Percentiles rank a stretch among this genome's conserved stretches.
phyloP scores from a whole-genome alignment of 2,888 invertebrate species.

The Mythimna albipuncta region DNA sequence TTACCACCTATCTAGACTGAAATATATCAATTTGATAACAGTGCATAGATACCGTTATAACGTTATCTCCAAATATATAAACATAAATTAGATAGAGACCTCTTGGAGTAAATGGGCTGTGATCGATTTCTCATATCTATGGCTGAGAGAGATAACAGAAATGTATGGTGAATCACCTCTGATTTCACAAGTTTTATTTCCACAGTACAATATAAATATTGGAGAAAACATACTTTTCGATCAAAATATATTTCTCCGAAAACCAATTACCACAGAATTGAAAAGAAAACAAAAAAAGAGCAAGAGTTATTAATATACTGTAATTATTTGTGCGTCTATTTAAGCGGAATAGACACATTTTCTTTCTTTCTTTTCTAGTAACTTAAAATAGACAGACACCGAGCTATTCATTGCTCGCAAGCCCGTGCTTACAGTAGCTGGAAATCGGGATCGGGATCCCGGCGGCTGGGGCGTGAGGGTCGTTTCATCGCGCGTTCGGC shows the following conservation, averaged over 20 bases:
- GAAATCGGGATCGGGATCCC: no score
- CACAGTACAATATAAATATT: not conserved
- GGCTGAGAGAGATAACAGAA: not conserved
- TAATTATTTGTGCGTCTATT: no score
- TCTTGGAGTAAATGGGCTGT: constrained; percentile 27
- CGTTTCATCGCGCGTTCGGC: no score
- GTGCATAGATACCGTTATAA: not conserved
- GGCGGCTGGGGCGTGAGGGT: no score
- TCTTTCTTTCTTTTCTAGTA: no score
- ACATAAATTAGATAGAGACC: constrained; percentile 28
- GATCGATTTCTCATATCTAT: constrained; percentile 22
- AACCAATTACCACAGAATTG: no score
- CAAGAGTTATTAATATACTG: no score
- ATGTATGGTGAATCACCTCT: not conserved
- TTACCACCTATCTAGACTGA: constrained; percentile 7
- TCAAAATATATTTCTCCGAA: not conserved
- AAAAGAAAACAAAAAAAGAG: no score
- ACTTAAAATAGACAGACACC: no score
- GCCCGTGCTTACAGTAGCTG: no score
- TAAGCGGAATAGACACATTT: no score
- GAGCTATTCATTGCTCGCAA: no score
- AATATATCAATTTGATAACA: constrained; percentile 21
- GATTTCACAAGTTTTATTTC: not conserved
- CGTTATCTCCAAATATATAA: constrained; percentile 24
- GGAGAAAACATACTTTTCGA: not conserved